Conservation (phyloP, 30 jellyfish, hydroid and myxozoan genomes). For the Turritopsis dohrnii region DNA sequence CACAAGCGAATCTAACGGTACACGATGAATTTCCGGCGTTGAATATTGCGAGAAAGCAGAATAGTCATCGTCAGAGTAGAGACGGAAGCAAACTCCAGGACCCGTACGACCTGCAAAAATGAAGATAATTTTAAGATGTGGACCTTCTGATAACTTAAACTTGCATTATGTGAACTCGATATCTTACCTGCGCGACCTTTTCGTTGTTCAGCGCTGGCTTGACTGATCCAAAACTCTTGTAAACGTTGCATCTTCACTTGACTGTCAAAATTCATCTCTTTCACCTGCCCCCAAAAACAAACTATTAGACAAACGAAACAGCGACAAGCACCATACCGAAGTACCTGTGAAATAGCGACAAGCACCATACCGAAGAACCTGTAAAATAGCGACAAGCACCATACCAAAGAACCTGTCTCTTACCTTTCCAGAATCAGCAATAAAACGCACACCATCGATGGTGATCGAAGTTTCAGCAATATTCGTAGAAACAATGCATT, state of each 20-base stretch:
- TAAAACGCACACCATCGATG: conserved; percentile 94
- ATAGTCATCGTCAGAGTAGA: conserved; percentile 87
- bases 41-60: conserved; percentile 81
- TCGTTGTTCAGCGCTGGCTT: conserved; percentile 98
- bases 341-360: too few species aligned
- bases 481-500: conserved; percentile 90
- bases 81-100: conserved; percentile 98
- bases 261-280: conserved; percentile 82
- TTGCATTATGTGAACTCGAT: too few species aligned
- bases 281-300: conserved; percentile 45
- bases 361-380: too few species aligned
- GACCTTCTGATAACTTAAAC: too few species aligned
- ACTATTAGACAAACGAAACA: not conserved
- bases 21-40: conserved; percentile 97
- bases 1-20: conserved; percentile 84
- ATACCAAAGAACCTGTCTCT: too few species aligned
- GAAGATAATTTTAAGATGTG: too few species aligned
- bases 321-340: too few species aligned
- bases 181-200: conserved; percentile 99
- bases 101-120: conserved; percentile 93
- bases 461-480: conserved; percentile 98
- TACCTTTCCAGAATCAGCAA: conserved; percentile 98
- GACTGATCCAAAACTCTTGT: conserved; percentile 97
- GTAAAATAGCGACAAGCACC: too few species aligned
- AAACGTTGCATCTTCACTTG: conserved; percentile 80